Evolutionary conservation across 1,140 invertebrate species (phyloP).

Genomic region (Trichonephila clavipes): DNA sequence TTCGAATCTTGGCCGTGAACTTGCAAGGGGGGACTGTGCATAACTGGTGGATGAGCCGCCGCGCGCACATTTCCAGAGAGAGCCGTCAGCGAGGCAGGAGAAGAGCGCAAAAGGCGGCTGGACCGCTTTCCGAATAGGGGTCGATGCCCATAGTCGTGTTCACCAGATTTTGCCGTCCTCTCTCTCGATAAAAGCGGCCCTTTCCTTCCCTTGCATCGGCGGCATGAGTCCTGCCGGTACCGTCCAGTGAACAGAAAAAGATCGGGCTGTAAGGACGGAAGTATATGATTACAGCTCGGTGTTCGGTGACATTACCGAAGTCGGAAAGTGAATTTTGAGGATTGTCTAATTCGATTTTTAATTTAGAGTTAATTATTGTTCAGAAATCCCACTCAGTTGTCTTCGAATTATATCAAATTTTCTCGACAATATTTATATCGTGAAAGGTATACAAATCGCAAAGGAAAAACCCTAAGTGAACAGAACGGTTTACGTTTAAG

Average conservation of each 20-base stretch:
- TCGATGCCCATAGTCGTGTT: constrained; percentile 29
- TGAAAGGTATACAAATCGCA: too few species aligned
- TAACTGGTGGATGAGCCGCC: constrained; percentile 42
- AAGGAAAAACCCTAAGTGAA: too few species aligned
- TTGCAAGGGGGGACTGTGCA: constrained; percentile 13
- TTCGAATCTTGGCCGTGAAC: constrained; percentile 63
- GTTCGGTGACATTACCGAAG: not conserved
- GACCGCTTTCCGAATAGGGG: constrained; percentile 1
- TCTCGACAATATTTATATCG: too few species aligned
- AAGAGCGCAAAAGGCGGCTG: constrained; percentile 34
- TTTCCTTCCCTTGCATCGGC: not conserved
- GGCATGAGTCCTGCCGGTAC: not conserved
- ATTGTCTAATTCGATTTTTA: too few species aligned
- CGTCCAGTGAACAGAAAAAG: not conserved
- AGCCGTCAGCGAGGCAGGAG: not conserved
- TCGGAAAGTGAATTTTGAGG: too few species aligned
- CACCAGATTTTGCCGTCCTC: not conserved
- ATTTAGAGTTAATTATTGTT: too few species aligned
- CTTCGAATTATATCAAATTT: too few species aligned
- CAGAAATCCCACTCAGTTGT: too few species aligned
- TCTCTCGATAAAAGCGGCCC: not conserved
- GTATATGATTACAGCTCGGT: not conserved
- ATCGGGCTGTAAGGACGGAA: not conserved
- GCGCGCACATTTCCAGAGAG: constrained; percentile 24
- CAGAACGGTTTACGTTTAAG: too few species aligned